These are phyloP conservation scores for Heliothis virescens DNA, from an alignment of 1,140 invertebrate genomes.

Conservation along the genomic window DNA sequence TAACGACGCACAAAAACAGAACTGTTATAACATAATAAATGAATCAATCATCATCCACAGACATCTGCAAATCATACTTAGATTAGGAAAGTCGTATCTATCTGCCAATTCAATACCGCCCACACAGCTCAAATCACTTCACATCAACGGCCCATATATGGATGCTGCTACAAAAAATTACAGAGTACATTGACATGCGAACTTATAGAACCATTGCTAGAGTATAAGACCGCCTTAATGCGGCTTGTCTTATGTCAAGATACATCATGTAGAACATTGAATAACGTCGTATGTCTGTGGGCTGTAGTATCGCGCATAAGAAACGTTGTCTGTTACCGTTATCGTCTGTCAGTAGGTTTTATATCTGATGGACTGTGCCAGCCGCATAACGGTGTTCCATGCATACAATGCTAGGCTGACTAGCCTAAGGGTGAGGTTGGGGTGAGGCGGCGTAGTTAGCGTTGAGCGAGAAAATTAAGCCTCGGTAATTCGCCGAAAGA, in stretches of 20 bases:
- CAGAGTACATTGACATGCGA: conserved; percentile 47
- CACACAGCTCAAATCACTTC: conserved; percentile 30
- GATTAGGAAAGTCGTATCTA: conserved; percentile 4
- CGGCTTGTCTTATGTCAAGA: conserved; percentile 44
- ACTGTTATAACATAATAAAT: not conserved
- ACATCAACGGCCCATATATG: conserved; percentile 32
- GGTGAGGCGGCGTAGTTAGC: conserved; percentile 7
- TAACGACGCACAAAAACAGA: not conserved
- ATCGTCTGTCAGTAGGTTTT: conserved; percentile 69
- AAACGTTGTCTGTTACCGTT: conserved; percentile 74
- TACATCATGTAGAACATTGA: conserved; percentile 51
- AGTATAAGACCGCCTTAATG: conserved; percentile 34
- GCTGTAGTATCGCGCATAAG: conserved; percentile 60
- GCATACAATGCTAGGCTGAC: conserved; percentile 61
- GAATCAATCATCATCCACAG: not conserved
- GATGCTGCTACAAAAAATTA: conserved; percentile 5
- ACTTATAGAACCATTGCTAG: conserved; percentile 42
- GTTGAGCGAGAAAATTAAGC: not conserved
- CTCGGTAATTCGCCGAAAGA: not conserved
- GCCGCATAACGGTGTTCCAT: conserved; percentile 67
- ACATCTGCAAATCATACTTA: conserved; percentile 24
- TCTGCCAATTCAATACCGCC: conserved; percentile 36
- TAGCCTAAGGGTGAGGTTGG: conserved; percentile 55
- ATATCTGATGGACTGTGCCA: conserved; percentile 73
- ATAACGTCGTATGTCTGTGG: conserved; percentile 51